Evolutionary conservation across 2,113 vertebrate species (phyloP), one percentile per base, ranked within the genome.

Genomic region (Neotragus moschatus): DNA sequence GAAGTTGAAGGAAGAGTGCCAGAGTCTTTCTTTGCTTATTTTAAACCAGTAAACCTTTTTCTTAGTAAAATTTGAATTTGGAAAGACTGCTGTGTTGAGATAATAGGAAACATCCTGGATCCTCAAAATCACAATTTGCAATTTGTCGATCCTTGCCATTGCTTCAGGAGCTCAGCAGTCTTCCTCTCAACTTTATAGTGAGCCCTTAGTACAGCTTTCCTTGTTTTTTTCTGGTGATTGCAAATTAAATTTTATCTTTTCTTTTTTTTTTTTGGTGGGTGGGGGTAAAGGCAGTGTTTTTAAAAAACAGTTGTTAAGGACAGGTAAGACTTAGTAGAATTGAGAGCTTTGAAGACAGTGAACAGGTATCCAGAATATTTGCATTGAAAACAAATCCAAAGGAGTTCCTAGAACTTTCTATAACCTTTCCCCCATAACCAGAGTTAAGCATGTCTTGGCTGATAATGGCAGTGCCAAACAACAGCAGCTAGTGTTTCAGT

Each of bases 41-140:
- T 96, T 92, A 96, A 95, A 49, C 55, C 33, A 94, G 19, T 93
- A 75, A 96, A 93, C 43, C 58, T 70, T 92, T 81, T 77, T 95
- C 70, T 95, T 85, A 84, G 61, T 88, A 93, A 91, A 94, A 66
- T 89, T 84, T 77, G 75, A 92, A 80, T 94, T 94, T 87, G 79
- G 45, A 75, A 84, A 97, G 30, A 85, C 26, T 43, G 77, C 80
- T 92, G 2, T 90, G 77, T 79, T 60, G 75, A 96, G 88, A 89
- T 81, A 77, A 51, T 82, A 61, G 60, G 77, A 89, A 84, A 80
- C 85, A 45, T 89, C n/a, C 51, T 77, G 63, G 49, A 36, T 49
- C 77, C 63, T 97, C 95, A 90, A 12, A 90, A 36, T n/a, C 93
- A 80, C 73, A 60, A 26, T 88, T 84, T 81, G 55, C n/a, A 49